Evolutionary conservation across 2,113 vertebrate genomes (phyloP), one percentile per base, ranked within the genome.

Genomic region (Leucopsar rothschildi): DNA sequence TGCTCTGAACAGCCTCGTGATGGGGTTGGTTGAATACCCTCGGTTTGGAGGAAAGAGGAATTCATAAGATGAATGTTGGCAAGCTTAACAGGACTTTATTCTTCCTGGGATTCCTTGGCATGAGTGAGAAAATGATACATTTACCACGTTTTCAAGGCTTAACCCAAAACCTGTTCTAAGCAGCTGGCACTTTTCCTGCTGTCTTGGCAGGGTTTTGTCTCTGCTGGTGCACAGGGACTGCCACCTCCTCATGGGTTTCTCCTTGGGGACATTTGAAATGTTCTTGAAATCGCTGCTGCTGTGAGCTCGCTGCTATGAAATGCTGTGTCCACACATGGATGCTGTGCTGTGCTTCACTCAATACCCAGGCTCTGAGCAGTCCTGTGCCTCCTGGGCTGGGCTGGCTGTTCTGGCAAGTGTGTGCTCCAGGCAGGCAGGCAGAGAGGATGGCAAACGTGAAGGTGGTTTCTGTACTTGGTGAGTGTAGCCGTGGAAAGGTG

Each of bases 371-470:
- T 80, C 53, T 33, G 50, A 49, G 65, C 68, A 86, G 57, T 15
- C 15, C 49, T 3, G 2, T 28, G 65, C 13, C 35, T 65, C 23
- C 39, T 45, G 45, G 45, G 45, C 45, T 47, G 45, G 21, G 21
- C 45, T 50, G 49, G 49, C 49, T 52, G 10, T 16, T 80, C 56
- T n/a, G 52, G 47, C 59, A 87, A 11, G 59, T 10, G 4, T 11
- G 31, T 61, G 50, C 6, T 61, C 24, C 55, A 15, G 20, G 50
- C n/a, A 45, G 24, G 33, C 50, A 17, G 1, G 1, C 28, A 63
- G 47, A 35, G 28, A 15, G 82, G 35, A 35, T 37, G 1, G 5
- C 45, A 61, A 35, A 31, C 0, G 0, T 33, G 53, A 37, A 16
- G 29, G 13, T 72, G 3, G 6, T 61, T 52, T 57, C 60, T 77